Percentiles rank a stretch among this genome's conserved stretches.
These are phyloP conservation scores for Chlamydotis undulata DNA, from an alignment of 2,113 vertebrate genomes.

Conservation along the genomic window DNA sequence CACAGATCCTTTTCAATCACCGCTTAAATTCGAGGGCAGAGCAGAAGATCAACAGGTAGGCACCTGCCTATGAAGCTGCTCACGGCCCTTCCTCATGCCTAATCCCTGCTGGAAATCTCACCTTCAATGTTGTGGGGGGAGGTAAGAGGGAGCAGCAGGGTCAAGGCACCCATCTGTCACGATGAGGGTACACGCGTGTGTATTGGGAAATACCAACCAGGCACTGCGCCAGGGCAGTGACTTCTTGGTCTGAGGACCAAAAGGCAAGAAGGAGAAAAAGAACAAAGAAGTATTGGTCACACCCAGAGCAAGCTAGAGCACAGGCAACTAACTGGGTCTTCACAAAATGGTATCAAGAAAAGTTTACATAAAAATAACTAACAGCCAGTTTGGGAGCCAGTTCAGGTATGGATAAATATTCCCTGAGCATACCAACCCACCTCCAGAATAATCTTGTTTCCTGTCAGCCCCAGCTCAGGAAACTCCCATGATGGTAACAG, in stretches of 20 bases:
- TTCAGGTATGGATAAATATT: neutral
- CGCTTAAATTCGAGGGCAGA: neutral
- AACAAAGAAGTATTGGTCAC: neutral
- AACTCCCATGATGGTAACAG: neutral
- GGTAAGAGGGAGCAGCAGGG: neutral
- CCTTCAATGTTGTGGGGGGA: neutral
- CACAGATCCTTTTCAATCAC: neutral
- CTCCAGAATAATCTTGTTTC: neutral
- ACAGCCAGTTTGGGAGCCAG: neutral
- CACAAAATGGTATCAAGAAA: neutral
- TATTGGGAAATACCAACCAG: neutral
- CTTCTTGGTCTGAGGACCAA: neutral
- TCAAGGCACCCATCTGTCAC: slow-evolving; percentile 17
- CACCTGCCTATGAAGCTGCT: neutral
- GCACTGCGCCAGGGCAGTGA: neutral
- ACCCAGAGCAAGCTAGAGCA: neutral
- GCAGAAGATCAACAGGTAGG: neutral
- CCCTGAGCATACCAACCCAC: neutral
- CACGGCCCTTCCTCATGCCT: neutral
- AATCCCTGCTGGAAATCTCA: neutral
- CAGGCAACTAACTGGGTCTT: neutral
- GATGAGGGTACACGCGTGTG: neutral
- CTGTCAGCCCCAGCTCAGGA: neutral
- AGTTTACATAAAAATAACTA: neutral
- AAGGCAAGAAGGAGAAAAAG: neutral